These are phyloP conservation scores for Pedetes capensis DNA, from an alignment of 2,113 vertebrate species.

Conservation along the genomic window DNA sequence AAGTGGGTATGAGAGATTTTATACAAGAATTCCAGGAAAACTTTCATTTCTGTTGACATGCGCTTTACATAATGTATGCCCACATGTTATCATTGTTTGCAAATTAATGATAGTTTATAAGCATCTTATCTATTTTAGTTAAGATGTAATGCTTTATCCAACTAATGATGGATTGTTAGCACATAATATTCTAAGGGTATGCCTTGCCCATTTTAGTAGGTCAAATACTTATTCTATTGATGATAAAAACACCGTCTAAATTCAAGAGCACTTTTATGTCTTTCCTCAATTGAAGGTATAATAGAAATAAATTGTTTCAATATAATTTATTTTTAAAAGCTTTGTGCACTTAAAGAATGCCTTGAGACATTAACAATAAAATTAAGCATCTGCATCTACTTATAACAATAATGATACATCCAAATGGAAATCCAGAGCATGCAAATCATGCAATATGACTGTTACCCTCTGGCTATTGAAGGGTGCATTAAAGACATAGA, in stretches of 20 bases:
- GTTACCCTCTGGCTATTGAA: constrained; percentile 36
- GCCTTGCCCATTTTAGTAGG: constrained; percentile 47
- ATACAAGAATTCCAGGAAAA: constrained; percentile 26
- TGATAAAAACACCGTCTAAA: constrained; percentile 62
- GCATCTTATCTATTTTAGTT: constrained; percentile 45
- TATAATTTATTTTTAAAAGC: constrained; percentile 73
- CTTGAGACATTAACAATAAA: constrained; percentile 67
- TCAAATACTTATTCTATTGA: constrained; percentile 36
- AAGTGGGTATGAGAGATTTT: constrained; percentile 32
- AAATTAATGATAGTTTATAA: constrained; percentile 67
- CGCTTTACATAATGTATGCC: constrained; percentile 37
- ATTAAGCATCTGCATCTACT: constrained; percentile 61
- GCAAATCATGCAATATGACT: not conserved
- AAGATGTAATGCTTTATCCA: constrained; percentile 59
- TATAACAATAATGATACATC: constrained; percentile 44
- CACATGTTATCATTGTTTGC: constrained; percentile 62
- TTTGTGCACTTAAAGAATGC: constrained; percentile 55
- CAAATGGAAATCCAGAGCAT: not conserved
- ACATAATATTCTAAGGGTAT: constrained; percentile 14
- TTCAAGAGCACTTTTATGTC: constrained; percentile 44
- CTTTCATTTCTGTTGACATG: constrained; percentile 53
- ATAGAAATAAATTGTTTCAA: constrained; percentile 61
- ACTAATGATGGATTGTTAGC: constrained; percentile 61
- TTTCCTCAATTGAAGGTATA: constrained; percentile 56
- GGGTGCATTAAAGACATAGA: not conserved